Conservation (phyloP, 2,888 invertebrate species). For the Polydrusus tereticollis region DNA sequence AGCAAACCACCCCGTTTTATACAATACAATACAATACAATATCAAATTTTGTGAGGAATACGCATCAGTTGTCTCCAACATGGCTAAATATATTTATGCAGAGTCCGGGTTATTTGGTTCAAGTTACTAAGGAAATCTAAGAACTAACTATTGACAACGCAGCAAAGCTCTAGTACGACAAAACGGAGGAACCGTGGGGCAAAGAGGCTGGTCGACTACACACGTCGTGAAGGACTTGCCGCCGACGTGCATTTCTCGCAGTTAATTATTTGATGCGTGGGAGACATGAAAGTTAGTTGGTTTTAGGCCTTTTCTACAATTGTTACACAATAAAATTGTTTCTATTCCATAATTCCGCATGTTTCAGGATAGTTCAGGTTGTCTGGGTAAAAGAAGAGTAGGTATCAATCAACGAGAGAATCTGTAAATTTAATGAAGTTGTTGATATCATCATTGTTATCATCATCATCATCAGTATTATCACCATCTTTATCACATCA, state of each 20-base stretch:
- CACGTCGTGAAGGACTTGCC: constrained; percentile 44
- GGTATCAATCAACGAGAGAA: no score
- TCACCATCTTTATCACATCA: no score
- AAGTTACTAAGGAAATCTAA: not conserved
- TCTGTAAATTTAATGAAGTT: no score
- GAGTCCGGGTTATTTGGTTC: not conserved
- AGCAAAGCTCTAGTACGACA: constrained; percentile 24
- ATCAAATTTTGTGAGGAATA: no score
- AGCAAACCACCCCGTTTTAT: no score
- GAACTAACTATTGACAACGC: constrained; percentile 11
- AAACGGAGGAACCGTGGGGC: constrained; percentile 30
- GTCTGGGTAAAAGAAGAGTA: no score
- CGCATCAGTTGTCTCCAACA: no score
- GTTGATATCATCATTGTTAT: no score
- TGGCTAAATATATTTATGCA: not conserved
- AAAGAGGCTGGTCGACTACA: constrained; percentile 40
- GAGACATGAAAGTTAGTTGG: constrained; percentile 38
- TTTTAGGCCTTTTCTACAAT: constrained; percentile 34
- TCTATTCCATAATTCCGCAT: not conserved
- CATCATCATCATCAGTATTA: no score
- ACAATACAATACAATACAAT: no score
- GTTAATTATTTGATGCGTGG: constrained; percentile 49
- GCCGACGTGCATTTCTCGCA: constrained; percentile 45
- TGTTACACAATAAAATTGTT: not conserved
- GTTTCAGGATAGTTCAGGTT: no score